Evolutionary conservation across 2,888 invertebrate genomes (phyloP).

Genomic region (Dolomedes plantarius): DNA sequence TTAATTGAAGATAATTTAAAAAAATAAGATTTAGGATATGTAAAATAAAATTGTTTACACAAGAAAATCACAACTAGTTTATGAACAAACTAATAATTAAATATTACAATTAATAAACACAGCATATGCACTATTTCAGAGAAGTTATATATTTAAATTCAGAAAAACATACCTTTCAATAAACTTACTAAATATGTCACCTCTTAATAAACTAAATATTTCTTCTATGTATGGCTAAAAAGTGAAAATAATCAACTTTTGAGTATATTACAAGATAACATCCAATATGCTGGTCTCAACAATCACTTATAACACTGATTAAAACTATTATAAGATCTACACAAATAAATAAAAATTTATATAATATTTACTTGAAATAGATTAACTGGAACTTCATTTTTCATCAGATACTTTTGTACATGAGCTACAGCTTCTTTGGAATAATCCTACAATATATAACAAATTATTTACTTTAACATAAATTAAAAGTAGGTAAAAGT

Average conservation of each 20-base stretch:
- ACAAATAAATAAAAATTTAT: background rate
- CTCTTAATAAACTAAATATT: conserved; percentile 97
- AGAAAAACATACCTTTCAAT: conserved; percentile 91
- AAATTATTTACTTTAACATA: no score
- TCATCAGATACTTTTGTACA: conserved; percentile 98
- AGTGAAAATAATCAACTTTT: conserved; percentile 74
- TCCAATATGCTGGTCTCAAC: background rate
- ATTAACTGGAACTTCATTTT: conserved; percentile 96
- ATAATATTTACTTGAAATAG: conserved; percentile 90
- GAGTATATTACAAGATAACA: background rate
- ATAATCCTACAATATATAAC: conserved; percentile 88
- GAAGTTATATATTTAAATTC: no score
- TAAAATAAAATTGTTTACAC: no score
- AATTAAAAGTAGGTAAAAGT: no score
- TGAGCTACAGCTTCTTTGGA: conserved; percentile 97
- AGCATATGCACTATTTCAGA: no score
- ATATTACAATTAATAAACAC: no score
- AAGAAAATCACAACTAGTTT: no score
- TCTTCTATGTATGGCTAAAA: conserved; percentile 99
- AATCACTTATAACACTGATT: background rate
- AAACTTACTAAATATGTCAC: conserved; percentile 97
- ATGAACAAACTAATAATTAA: no score
- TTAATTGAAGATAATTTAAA: no score
- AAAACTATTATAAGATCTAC: background rate
- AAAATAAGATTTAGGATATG: no score